Evolutionary conservation across 53 echinoderm and acorn worm genomes (phyloP), one percentile per base, ranked within the genome.

Genomic region (Astropecten irregularis): DNA sequence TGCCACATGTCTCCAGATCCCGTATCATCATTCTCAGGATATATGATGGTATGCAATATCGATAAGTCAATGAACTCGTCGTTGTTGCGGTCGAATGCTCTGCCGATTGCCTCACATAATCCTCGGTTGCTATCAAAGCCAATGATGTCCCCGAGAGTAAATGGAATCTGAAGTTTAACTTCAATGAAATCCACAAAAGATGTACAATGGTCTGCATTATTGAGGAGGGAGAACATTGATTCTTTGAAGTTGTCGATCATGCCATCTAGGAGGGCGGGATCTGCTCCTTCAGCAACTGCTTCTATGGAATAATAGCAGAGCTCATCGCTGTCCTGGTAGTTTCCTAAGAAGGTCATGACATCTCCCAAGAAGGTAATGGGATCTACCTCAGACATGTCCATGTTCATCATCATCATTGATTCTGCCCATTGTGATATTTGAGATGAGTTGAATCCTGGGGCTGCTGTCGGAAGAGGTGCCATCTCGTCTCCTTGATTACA

Each of bases 121-220:
- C 51, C 39, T 0, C 27, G 53, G 25, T 83, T 68, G 53, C 21
- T 36, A 5, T 11, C 69, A 68, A 68, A 68, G 23, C 83, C 83
- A 20, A 50, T 31, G 54, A 68, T 53, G 37, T 48, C 25, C 3
- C 72, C 53, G 21, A 72, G 5, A 33, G 69, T 47, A 26, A 69
- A 69, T 29, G 69, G 48, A 48, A 69, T 37, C 2, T 48, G 42
- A 19, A 82, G 34, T 3, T 65, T 49, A 14, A n/a, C 18, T 49
- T 82, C 49, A 11, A 85, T 37, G 33, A 71, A 15, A 15, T 85
- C 58, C 28, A 85, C 42, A 14, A 71, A 40, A 0, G 57, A 30
- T 30, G 44, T 28, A 25, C 85, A 85, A 14, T 36, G 39, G 18
- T 71, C 63, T n/a, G 30, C 14, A 46, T 71, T 20, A 7, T 71